Percentiles rank a stretch among this genome's conserved stretches.
Evolutionary conservation across 2,113 vertebrate genomes (phyloP).

Genomic region (Myrmophylax atrothorax): DNA sequence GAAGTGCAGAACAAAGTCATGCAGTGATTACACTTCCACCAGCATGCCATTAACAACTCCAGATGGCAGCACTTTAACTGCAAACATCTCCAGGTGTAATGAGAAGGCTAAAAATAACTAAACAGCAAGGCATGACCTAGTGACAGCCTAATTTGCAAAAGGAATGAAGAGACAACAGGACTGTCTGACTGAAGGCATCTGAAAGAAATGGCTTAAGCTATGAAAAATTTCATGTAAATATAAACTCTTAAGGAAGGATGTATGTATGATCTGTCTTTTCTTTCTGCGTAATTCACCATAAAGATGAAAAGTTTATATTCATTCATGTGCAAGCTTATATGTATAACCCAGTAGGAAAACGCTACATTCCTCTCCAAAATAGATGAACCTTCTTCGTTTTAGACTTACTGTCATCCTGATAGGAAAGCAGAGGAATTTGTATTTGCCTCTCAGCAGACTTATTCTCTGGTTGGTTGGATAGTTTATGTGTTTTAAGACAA

Average conservation of each 20-base stretch:
- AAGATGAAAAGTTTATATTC: background rate
- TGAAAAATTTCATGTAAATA: background rate
- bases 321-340: background rate
- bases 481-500: background rate
- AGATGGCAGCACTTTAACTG: constrained; percentile 68
- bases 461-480: background rate
- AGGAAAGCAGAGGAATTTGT: background rate
- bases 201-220: background rate
- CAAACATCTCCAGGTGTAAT: constrained; percentile 63
- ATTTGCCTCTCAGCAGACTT: background rate
- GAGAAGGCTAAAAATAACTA: constrained; percentile 58
- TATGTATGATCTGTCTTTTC: background rate
- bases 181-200: background rate
- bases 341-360: background rate
- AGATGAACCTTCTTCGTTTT: background rate
- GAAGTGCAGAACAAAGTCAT: constrained; percentile 56
- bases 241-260: background rate
- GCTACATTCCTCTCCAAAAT: background rate
- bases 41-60: constrained; percentile 70
- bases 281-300: background rate
- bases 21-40: constrained; percentile 61
- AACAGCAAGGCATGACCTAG: constrained; percentile 43
- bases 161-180: background rate
- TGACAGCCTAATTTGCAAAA: constrained; percentile 51
- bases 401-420: background rate